Conservation (phyloP, 30 jellyfish, hydroid and myxozoan species). For the Chironex yamaguchii region DNA sequence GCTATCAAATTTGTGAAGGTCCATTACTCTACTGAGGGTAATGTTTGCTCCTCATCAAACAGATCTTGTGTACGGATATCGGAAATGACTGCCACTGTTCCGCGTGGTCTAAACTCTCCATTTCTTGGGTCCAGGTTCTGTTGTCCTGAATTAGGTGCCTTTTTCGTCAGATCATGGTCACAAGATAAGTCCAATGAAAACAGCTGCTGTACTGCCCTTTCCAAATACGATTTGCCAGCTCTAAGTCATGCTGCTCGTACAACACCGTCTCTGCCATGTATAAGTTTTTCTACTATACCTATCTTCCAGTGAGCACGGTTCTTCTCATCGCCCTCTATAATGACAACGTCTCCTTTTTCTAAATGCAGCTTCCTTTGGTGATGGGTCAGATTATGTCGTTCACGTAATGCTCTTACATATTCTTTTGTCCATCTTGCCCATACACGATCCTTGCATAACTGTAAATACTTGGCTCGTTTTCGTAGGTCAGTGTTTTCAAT, state of each 20-base stretch:
- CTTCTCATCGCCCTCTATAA: constrained; percentile 64
- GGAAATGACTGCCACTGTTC: too few species aligned
- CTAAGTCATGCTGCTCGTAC: constrained; percentile 65
- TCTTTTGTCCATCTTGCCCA: constrained; percentile 79
- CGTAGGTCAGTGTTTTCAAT: constrained; percentile 62
- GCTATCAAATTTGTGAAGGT: too few species aligned
- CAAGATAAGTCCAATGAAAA: constrained; percentile 68
- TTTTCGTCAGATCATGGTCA: too few species aligned
- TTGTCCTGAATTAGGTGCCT: neutral
- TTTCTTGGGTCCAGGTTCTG: too few species aligned
- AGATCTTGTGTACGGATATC: too few species aligned
- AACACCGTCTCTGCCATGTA: constrained; percentile 65
- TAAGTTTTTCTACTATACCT: constrained; percentile 37
- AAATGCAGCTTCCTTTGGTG: neutral
- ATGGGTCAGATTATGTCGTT: constrained; percentile 56
- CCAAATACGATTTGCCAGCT: constrained; percentile 57
- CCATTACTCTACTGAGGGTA: too few species aligned
- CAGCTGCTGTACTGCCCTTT: constrained; percentile 65
- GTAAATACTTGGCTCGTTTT: constrained; percentile 54
- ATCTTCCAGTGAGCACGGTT: constrained; percentile 62
- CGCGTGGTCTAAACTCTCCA: too few species aligned
- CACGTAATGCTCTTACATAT: constrained; percentile 62
- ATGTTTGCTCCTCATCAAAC: too few species aligned
- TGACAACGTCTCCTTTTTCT: constrained; percentile 67
- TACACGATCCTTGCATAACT: constrained; percentile 46